phyloP scores from a whole-genome alignment of 2,888 invertebrate genomes.

The Polyploca ridens region DNA sequence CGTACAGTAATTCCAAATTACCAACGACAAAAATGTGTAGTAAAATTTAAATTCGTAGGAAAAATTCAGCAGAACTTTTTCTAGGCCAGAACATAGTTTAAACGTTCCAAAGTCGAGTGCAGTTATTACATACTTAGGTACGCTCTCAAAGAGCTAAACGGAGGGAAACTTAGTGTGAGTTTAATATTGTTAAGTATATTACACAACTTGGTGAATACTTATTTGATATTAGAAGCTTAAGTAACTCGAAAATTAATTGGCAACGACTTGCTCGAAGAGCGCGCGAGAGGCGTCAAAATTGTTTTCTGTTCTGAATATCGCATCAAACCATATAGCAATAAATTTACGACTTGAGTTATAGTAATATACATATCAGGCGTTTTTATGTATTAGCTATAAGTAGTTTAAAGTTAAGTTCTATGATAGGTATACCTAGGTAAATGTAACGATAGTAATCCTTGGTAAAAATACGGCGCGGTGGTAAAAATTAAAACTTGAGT shows the following conservation, averaged over 20 bases:
- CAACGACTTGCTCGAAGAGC: not conserved
- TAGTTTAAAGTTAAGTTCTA: too few relatives aligned
- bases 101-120: conserved; percentile 39
- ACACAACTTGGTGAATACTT: conserved; percentile 11
- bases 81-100: conserved; percentile 44
- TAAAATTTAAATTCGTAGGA: conserved; percentile 43
- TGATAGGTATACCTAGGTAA: too few relatives aligned
- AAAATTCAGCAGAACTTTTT: conserved; percentile 43
- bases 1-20: conserved; percentile 16
- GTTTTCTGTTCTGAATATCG: not conserved
- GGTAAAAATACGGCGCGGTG: too few relatives aligned
- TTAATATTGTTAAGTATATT: conserved; percentile 25
- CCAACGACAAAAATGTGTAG: conserved; percentile 33
- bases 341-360: not conserved
- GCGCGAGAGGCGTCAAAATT: not conserved
- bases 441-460: too few relatives aligned
- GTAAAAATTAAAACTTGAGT: too few relatives aligned
- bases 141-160: conserved; percentile 28
- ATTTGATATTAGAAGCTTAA: conserved; percentile 5
- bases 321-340: not conserved
- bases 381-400: not conserved
- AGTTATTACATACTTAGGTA: conserved; percentile 54
- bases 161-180: conserved; percentile 26
- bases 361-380: not conserved
- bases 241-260: conserved; percentile 10